Evolutionary conservation across 2,797 vertebrate genomes (phyloP).

Genomic region (Lagocephalus sceleratus): DNA sequence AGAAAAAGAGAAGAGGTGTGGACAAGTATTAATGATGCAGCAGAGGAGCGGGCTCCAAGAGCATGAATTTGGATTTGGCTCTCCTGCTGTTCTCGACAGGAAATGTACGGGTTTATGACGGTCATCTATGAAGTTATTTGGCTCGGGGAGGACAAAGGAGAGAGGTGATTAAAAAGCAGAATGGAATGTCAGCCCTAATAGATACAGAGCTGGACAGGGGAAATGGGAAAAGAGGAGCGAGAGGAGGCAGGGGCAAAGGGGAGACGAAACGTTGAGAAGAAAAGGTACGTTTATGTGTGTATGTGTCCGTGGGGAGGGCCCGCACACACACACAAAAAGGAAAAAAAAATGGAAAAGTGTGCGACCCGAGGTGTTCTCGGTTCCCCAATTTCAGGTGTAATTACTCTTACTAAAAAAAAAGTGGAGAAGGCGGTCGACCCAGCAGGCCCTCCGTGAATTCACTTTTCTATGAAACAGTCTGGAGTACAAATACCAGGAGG

Average conservation of each 20-base stretch:
- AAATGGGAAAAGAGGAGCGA: constrained; percentile 48
- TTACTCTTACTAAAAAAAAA: constrained; percentile 63
- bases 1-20: constrained; percentile 6
- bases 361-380: constrained; percentile 39
- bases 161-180: constrained; percentile 74
- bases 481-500: too few species aligned
- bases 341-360: constrained; percentile 50
- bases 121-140: constrained; percentile 66
- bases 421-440: constrained; percentile 54
- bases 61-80: constrained; percentile 41
- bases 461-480: constrained; percentile 8
- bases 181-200: constrained; percentile 77
- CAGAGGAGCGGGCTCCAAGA: constrained; percentile 12
- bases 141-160: constrained; percentile 60
- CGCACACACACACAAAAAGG: too few species aligned
- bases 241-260: constrained; percentile 11
- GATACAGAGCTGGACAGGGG: constrained; percentile 60
- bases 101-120: constrained; percentile 43
- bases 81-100: constrained; percentile 33
- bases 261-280: constrained; percentile 32
- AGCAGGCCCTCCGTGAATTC: constrained; percentile 42
- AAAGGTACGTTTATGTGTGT: constrained; percentile 23
- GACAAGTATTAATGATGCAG: constrained; percentile 6
- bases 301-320: constrained; percentile 10
- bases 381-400: constrained; percentile 69